Evolutionary conservation across 2,888 invertebrate species (phyloP), one percentile per base, ranked within the genome.

Genomic region (Chrysolina haemoptera): DNA sequence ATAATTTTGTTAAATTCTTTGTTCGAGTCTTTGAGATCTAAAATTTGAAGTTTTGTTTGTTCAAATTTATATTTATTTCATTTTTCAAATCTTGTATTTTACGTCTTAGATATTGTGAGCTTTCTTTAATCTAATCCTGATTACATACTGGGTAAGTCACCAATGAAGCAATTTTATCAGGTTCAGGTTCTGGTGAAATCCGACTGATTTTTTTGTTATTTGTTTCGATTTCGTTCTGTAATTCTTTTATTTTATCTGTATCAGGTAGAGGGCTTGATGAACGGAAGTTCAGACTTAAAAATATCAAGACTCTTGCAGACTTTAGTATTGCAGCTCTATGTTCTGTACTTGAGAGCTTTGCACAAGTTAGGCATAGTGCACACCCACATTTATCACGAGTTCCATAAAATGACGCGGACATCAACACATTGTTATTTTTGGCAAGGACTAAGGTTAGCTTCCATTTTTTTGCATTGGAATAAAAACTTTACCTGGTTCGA

Each of bases 121-220:
- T 48, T 48, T 48, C n/a, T n/a, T n/a, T n/a, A 59, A 59, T 59
- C 59, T 20, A 20, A 18, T 59, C 59, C 59, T 59, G 59, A 59
- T 20, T 59, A 59, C 59, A 59, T 20, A 59, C 59, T 59, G 59
- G 59, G 59, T 48, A 3, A 27, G 12, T n/a, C 48, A 48, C n/a
- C 48, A 43, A 43, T 50, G 50, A 14, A 50, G n/a, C 50, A 50
- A 50, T 43, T 43, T 43, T 43, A 43, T 43, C 8, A 43, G n/a
- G n/a, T n/a, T 43, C 8, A 12, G 8, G 43, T 43, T 43, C 43
- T 43, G 8, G 1, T 43, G 43, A 43, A 12, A 43, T 43, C 43
- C 43, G 4, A 43, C 8, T 43, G 43, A 50, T 50, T 1, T 50
- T 50, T n/a, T 18, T 48, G 16, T 48, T 18, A 3, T 16, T 1